Evolutionary conservation across 2,888 invertebrate genomes (phyloP), one percentile per base, ranked within the genome.

Genomic region (Zele albiditarsus): DNA sequence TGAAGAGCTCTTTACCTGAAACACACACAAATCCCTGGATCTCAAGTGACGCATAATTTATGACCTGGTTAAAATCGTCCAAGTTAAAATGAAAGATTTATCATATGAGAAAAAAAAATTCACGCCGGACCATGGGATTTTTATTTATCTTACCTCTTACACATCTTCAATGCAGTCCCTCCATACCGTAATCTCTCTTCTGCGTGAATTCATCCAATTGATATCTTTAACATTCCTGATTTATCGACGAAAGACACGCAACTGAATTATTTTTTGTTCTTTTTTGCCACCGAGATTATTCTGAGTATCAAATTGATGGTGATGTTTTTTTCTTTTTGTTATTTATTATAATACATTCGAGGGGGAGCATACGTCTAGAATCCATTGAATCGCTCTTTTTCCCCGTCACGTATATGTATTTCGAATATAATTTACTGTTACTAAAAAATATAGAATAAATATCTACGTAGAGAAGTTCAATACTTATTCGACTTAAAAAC

Each of bases 1-100:
- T 78, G 69, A 69, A 78, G 75, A 78, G 78, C 78, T 71, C 62
- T 38, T 71, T 69, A 46, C 78, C 67, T 12, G 70, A 77, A 82
- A 82, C n/a, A 80, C 82, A 80, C 80, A 83, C 81, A 72, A 80
- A 79, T 75, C 77, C 74, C 71, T 62, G 75, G 49, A 74, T 77
- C 80, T 80, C 78, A 78, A 80, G 79, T 78, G 80, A 82, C 79
- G 79, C 76, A 80, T 83, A 83, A 84, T 84, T 84, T 82, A 84
- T 83, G 77, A 77, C 62, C 73, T 65, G 82, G 80, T 82, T 83
- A 83, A 84, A 84, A 84, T 84, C 80, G 83, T 80, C 81, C 75
- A 70, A 74, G 76, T 80, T 80, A 78, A 77, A 83, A 81, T 80
- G 78, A 81, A 74, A 80, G 76, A 83, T 80, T 79, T 78, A 80